Conservation (phyloP, 1,140 invertebrate species). For the Pogonus chalceus region DNA sequence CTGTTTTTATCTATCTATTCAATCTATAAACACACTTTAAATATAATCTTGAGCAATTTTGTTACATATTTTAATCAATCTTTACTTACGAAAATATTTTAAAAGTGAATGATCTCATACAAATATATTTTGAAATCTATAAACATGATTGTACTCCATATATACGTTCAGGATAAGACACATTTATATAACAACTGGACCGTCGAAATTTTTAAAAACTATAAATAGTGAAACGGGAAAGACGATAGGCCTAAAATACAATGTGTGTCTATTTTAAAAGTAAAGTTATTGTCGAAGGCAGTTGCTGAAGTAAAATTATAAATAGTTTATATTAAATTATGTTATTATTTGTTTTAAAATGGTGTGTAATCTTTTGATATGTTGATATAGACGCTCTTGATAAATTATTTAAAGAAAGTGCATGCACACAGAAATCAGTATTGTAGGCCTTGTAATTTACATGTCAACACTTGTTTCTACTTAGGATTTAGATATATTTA, state of each 20-base stretch:
- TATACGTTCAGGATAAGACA: slow-evolving; percentile 20
- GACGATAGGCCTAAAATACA: background rate
- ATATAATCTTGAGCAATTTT: slow-evolving; percentile 3
- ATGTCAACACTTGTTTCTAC: too few relatives aligned
- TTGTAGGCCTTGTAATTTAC: too few relatives aligned
- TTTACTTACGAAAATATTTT: slow-evolving; percentile 2
- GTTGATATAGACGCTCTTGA: background rate
- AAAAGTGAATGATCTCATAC: slow-evolving; percentile 1
- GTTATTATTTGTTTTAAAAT: too few relatives aligned
- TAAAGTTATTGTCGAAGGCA: too few relatives aligned
- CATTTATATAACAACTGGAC: slow-evolving; percentile 17
- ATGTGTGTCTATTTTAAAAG: background rate
- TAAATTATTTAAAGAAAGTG: background rate
- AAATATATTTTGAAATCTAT: slow-evolving; percentile 7
- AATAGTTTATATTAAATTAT: too few relatives aligned
- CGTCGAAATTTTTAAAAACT: background rate
- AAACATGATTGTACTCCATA: slow-evolving; percentile 22
- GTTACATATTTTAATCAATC: background rate
- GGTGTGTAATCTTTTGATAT: too few relatives aligned
- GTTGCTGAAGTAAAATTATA: too few relatives aligned
- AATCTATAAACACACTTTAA: background rate
- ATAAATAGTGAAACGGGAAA: background rate
- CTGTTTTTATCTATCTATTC: background rate
- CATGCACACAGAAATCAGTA: background rate
- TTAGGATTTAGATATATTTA: background rate